phyloP scores from a whole-genome alignment of 2,113 vertebrate genomes.

The Tupaia chinensis region DNA sequence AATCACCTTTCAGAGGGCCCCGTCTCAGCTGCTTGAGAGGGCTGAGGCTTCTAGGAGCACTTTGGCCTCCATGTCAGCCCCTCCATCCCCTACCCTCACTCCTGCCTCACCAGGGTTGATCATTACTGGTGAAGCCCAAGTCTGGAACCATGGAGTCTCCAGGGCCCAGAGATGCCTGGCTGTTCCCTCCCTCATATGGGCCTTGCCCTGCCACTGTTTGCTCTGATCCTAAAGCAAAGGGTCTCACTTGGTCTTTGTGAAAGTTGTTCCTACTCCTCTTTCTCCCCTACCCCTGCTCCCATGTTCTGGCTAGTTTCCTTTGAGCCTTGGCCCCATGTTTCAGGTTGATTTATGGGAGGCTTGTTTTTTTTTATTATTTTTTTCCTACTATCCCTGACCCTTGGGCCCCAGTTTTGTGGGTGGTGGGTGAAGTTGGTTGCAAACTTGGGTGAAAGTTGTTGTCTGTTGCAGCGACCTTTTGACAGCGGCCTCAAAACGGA shows the following conservation, averaged over 20 bases:
- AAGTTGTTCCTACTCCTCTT: not conserved
- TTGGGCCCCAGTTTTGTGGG: not conserved
- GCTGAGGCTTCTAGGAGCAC: not conserved
- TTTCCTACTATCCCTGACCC: not conserved
- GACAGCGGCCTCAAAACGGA: constrained; percentile 96
- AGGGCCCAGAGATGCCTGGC: not conserved
- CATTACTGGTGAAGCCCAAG: not conserved
- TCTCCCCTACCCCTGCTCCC: not conserved
- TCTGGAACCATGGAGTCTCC: not conserved
- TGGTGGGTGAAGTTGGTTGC: constrained; percentile 68
- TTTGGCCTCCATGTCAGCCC: not conserved
- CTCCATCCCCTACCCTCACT: too few relatives aligned
- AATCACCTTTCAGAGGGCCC: not conserved
- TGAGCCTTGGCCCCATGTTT: not conserved
- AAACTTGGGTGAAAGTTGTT: constrained; percentile 91
- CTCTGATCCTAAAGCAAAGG: not conserved
- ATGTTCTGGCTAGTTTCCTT: not conserved
- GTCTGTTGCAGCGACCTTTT: constrained; percentile 99
- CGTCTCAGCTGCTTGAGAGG: not conserved
- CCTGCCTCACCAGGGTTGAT: not conserved
- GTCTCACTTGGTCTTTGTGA: not conserved
- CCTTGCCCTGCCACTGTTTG: not conserved
- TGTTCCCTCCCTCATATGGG: not conserved
- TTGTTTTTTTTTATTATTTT: too few relatives aligned
- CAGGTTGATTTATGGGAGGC: not conserved